These are phyloP conservation scores for Peromyscus nudipes DNA, from an alignment of 2,797 vertebrate species.

Conservation along the genomic window DNA sequence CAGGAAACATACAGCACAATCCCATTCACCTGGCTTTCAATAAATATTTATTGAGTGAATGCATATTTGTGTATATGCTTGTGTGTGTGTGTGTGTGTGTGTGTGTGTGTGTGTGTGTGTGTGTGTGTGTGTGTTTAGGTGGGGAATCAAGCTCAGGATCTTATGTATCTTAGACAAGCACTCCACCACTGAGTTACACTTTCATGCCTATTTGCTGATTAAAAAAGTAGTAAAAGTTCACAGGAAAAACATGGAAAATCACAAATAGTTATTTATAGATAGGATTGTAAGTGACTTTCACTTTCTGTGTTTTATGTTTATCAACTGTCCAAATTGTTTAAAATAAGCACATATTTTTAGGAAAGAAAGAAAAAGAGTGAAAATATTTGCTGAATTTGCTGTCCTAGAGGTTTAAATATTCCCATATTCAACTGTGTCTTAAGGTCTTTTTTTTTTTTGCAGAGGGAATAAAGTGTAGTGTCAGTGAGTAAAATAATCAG, in stretches of 20 bases:
- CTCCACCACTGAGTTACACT: neutral
- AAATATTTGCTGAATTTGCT: constrained; percentile 30
- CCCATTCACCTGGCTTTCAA: neutral
- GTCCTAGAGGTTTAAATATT: neutral
- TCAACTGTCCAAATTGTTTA: constrained; percentile 13
- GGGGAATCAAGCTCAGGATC: neutral
- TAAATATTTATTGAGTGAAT: neutral
- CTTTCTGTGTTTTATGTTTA: constrained; percentile 28
- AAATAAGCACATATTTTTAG: constrained; percentile 34
- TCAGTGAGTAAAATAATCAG: neutral
- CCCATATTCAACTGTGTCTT: neutral
- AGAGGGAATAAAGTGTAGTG: neutral
- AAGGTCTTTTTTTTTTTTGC: neutral
- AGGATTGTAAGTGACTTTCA: neutral
- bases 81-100: neutral
- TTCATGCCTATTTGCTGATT: neutral
- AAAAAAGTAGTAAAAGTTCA: neutral
- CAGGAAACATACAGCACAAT: neutral
- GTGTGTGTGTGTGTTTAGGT: neutral
- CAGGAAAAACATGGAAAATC: neutral
- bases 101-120: neutral
- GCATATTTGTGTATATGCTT: neutral
- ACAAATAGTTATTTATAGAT: neutral
- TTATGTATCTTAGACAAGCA: neutral
- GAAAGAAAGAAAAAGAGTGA: constrained; percentile 10